phyloP scores from a whole-genome alignment of 2,113 vertebrate genomes.

The Gasterosteus nipponicus region DNA sequence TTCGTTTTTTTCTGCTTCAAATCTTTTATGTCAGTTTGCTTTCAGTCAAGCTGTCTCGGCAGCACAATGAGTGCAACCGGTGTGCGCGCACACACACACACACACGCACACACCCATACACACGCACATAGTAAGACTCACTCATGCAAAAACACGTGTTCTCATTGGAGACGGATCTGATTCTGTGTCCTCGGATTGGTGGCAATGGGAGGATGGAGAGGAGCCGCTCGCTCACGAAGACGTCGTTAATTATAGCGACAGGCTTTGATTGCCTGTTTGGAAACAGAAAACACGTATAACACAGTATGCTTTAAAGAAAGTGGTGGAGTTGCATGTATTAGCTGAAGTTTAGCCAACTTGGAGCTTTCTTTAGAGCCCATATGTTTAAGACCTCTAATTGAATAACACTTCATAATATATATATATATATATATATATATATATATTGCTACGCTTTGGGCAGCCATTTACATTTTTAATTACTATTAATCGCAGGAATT shows the following conservation, averaged over 20 bases:
- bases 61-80: constrained; percentile 69
- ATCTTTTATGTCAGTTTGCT: constrained; percentile 84
- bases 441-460: no score
- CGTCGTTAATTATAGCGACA: constrained; percentile 81
- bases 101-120: constrained; percentile 33
- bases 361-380: constrained; percentile 12
- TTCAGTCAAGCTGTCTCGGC: constrained; percentile 82
- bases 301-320: not conserved
- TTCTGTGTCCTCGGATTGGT: constrained; percentile 71
- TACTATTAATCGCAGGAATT: no score
- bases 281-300: constrained; percentile 67
- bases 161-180: constrained; percentile 66
- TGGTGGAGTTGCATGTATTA: not conserved
- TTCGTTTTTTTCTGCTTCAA: constrained; percentile 79
- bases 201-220: constrained; percentile 66
- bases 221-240: constrained; percentile 66
- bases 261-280: constrained; percentile 86
- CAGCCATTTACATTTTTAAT: no score
- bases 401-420: not conserved
- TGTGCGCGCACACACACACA: constrained; percentile 29
- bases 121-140: constrained; percentile 13
- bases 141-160: constrained; percentile 42
- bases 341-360: not conserved
- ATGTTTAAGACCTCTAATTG: not conserved
- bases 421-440: no score